A percentile compares a stretch with the other conserved stretches of the same genome.
phyloP scores from a whole-genome alignment of 2,113 vertebrate species.

The Lota lota region DNA sequence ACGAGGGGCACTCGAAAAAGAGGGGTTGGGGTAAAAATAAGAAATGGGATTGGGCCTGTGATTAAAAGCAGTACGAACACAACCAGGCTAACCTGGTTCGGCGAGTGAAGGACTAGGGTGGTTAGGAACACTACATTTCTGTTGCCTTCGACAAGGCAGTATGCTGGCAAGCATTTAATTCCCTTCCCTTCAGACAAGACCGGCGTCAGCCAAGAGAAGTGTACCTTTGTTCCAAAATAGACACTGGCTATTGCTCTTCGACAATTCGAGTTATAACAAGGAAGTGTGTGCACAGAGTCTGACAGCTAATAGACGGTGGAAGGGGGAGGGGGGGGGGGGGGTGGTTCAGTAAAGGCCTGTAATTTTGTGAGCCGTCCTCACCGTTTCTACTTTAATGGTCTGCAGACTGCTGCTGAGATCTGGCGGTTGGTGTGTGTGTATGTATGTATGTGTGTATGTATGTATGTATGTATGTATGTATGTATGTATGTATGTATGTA shows the following conservation, averaged over 20 bases:
- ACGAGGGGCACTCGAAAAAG: too few species aligned
- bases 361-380: conserved; percentile 48
- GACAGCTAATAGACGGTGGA: not conserved
- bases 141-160: not conserved
- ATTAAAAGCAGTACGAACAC: too few species aligned
- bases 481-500: too few species aligned
- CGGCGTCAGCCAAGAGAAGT: conserved; percentile 14
- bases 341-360: conserved; percentile 42
- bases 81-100: too few species aligned
- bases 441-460: too few species aligned
- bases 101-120: too few species aligned
- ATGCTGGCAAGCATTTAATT: not conserved
- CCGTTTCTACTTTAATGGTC: conserved; percentile 51
- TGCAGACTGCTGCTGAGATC: conserved; percentile 33
- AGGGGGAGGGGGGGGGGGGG: conserved; percentile 18
- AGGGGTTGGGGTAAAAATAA: too few species aligned
- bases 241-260: conserved; percentile 7
- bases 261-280: conserved; percentile 32
- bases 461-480: too few species aligned
- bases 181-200: conserved; percentile 8
- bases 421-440: too few species aligned
- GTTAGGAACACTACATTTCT: too few species aligned
- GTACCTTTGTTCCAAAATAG: conserved; percentile 21
- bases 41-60: too few species aligned
- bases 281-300: too few species aligned